phyloP scores from a whole-genome alignment of 2,797 vertebrate genomes.

The Sarcophilus harrisii region DNA sequence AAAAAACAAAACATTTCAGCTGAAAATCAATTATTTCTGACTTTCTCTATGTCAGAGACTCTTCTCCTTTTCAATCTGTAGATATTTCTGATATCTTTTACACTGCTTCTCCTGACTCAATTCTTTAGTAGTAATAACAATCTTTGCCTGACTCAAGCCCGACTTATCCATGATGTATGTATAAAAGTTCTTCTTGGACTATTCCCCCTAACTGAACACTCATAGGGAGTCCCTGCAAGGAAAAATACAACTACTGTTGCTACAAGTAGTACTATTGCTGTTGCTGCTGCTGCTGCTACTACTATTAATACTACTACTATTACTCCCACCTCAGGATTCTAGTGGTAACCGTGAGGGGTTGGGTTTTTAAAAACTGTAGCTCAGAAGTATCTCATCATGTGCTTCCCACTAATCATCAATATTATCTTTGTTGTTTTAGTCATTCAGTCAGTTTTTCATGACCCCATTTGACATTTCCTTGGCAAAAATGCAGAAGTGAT shows the following conservation, averaged over 20 bases:
- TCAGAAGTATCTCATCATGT: not conserved
- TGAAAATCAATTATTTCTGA: not conserved
- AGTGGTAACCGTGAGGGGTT: not conserved
- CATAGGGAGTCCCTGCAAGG: not conserved
- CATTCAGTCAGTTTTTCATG: too few relatives aligned
- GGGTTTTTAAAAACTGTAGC: not conserved
- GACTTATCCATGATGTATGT: not conserved
- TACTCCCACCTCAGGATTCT: not conserved
- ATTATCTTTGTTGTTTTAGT: not conserved
- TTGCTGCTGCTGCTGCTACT: too few relatives aligned
- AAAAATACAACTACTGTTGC: not conserved
- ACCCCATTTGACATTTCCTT: too few relatives aligned
- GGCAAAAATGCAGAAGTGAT: too few relatives aligned
- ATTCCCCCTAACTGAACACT: not conserved
- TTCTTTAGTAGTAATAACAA: not conserved
- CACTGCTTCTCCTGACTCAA: not conserved
- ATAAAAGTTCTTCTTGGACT: not conserved
- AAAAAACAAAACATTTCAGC: not conserved
- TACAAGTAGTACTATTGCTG: too few relatives aligned
- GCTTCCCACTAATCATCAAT: not conserved
- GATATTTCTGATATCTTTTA: not conserved
- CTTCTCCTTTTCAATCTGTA: not conserved
- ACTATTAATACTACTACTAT: too few relatives aligned
- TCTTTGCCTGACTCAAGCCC: not conserved
- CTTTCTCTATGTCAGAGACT: not conserved